Percentiles rank a stretch among this genome's conserved stretches.
Evolutionary conservation across 2,113 vertebrate genomes (phyloP).

Genomic region (Azemiops feae): DNA sequence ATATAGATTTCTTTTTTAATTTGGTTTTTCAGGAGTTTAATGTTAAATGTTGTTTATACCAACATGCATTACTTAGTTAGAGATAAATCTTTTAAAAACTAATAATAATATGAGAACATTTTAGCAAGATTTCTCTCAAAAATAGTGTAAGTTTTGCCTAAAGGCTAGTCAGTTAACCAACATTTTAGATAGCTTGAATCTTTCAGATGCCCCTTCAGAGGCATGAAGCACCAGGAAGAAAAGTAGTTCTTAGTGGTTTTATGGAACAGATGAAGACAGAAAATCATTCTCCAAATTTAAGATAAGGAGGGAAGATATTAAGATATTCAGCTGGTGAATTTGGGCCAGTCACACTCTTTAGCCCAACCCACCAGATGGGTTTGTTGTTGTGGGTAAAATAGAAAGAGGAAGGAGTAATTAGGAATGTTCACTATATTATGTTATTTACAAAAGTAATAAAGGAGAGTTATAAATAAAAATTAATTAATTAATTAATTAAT

Average conservation of each 20-base stretch:
- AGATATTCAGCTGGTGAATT: too few relatives aligned
- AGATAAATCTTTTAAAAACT: neutral
- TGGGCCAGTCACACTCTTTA: too few relatives aligned
- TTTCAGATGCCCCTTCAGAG: neutral
- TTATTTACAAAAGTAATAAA: too few relatives aligned
- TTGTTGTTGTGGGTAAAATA: too few relatives aligned
- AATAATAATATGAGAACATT: neutral
- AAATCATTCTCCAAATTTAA: neutral
- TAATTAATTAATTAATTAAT: too few relatives aligned
- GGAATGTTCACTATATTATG: too few relatives aligned
- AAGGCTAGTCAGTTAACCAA: neutral
- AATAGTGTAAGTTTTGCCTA: neutral
- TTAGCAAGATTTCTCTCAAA: neutral
- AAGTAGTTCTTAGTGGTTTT: neutral
- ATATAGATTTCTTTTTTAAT: slow-evolving; percentile 36
- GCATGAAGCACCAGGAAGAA: neutral
- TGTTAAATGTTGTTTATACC: slow-evolving; percentile 8
- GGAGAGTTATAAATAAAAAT: too few relatives aligned
- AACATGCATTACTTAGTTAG: neutral
- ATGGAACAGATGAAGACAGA: neutral
- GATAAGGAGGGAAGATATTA: too few relatives aligned
- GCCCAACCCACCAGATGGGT: too few relatives aligned
- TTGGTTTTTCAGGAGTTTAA: slow-evolving; percentile 7
- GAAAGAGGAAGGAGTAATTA: too few relatives aligned
- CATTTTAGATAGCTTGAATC: neutral